Conservation (phyloP, 2,113 vertebrate species). For the Taurulus bubalis region DNA sequence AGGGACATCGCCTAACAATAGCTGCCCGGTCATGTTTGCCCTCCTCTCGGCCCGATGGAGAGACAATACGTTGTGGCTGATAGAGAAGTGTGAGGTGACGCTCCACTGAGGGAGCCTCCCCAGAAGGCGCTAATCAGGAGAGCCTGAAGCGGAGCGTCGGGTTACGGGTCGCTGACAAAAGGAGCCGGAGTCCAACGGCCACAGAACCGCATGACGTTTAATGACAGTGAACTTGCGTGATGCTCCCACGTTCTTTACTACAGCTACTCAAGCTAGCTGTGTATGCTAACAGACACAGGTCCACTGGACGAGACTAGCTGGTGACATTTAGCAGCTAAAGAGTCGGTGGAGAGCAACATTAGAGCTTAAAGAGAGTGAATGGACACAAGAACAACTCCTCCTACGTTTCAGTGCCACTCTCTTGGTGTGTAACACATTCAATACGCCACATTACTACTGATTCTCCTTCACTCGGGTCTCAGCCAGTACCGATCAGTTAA, state of each 20-base stretch:
- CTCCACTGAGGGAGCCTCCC: slow-evolving; percentile 28
- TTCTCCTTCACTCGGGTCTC: background rate
- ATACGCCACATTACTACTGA: background rate
- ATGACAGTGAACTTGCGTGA: background rate
- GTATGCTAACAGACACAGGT: no score
- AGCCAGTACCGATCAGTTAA: background rate
- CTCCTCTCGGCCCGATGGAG: slow-evolving; percentile 37
- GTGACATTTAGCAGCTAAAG: background rate
- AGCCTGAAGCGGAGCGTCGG: slow-evolving; percentile 22
- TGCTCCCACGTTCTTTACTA: background rate
- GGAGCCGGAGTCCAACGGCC: background rate
- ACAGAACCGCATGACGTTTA: background rate
- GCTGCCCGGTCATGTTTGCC: slow-evolving; percentile 50
- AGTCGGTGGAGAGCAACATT: background rate
- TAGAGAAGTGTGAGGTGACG: slow-evolving; percentile 57
- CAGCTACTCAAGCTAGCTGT: background rate
- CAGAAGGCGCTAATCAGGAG: slow-evolving; percentile 16
- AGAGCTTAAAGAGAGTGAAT: background rate
- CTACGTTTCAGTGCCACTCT: background rate
- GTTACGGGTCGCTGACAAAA: slow-evolving; percentile 20
- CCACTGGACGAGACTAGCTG: background rate
- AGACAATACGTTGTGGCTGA: slow-evolving; percentile 53
- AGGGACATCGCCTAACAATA: slow-evolving; percentile 71
- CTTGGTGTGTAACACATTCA: background rate
- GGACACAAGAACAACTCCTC: background rate